Conservation (phyloP, 1,140 invertebrate species). For the Neoseiulus cucumeris region DNA sequence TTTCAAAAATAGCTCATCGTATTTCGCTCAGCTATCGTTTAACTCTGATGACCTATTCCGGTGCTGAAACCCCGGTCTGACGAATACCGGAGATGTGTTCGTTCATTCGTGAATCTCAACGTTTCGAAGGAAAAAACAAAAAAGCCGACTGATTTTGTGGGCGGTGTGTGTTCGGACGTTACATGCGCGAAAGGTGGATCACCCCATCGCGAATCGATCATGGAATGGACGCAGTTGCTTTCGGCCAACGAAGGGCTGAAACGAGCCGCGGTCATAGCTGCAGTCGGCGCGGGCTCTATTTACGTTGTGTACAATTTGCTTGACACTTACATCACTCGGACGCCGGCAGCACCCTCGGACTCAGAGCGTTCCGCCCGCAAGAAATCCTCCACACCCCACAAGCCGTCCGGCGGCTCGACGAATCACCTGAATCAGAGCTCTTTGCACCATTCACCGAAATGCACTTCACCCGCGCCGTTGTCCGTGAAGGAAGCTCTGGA, state of each 20-base stretch:
- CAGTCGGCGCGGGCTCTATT: neutral
- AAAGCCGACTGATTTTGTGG: too few relatives aligned
- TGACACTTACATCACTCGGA: neutral
- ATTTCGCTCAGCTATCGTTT: too few relatives aligned
- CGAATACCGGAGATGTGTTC: too few relatives aligned
- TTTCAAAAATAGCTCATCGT: too few relatives aligned
- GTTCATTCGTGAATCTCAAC: too few relatives aligned
- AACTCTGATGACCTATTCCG: too few relatives aligned
- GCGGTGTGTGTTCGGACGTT: too few relatives aligned
- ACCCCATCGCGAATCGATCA: neutral
- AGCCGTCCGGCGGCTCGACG: neutral
- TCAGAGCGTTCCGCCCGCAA: neutral
- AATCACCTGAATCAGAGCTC: neutral
- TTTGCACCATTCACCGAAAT: neutral
- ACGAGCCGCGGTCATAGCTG: neutral
- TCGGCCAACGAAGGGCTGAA: neutral
- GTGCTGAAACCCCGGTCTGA: too few relatives aligned
- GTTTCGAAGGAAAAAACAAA: too few relatives aligned
- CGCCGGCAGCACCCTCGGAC: neutral
- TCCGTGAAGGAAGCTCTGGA: neutral
- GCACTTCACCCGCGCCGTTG: neutral
- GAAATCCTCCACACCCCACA: neutral
- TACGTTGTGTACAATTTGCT: conserved; percentile 8
- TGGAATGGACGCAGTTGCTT: conserved; percentile 4
- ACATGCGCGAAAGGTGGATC: too few relatives aligned